phyloP scores from a whole-genome alignment of 2,797 vertebrate species.

The Pseudochirops corinnae region DNA sequence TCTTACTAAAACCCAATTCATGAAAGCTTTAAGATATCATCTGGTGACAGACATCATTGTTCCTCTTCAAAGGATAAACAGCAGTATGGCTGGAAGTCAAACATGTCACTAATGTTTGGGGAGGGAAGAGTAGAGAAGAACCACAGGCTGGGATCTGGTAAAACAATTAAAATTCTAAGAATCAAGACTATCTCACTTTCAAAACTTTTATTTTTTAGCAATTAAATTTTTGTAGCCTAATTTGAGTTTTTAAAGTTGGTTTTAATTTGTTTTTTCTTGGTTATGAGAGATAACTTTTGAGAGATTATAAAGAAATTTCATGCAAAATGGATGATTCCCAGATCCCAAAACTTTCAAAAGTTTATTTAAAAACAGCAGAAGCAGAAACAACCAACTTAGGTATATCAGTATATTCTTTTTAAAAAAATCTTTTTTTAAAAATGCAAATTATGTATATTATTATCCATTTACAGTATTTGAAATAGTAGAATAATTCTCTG shows the following conservation, averaged over 20 bases:
- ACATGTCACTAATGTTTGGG: background rate
- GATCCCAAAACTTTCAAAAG: background rate
- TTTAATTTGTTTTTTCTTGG: background rate
- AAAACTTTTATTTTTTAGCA: constrained; percentile 26
- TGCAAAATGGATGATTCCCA: background rate
- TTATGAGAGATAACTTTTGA: constrained; percentile 22
- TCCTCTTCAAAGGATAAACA: too few relatives aligned
- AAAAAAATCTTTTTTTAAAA: background rate
- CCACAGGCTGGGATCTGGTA: too few relatives aligned
- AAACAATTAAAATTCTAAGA: too few relatives aligned
- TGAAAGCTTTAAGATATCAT: too few relatives aligned
- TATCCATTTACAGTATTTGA: background rate
- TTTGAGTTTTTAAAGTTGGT: constrained; percentile 50
- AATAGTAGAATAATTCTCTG: background rate
- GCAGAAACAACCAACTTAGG: background rate
- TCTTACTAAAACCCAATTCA: too few relatives aligned
- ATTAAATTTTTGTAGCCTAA: constrained; percentile 2
- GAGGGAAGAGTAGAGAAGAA: too few relatives aligned
- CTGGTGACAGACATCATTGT: too few relatives aligned
- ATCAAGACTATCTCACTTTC: too few relatives aligned
- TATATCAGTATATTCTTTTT: background rate
- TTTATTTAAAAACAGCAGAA: background rate
- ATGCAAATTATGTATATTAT: background rate
- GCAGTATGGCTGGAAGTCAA: background rate
- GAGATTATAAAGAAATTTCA: constrained; percentile 25